Evolutionary conservation across 92 coral and sea anemone species (phyloP), one percentile per base, ranked within the genome.

Genomic region (Pocillopora grandis): DNA sequence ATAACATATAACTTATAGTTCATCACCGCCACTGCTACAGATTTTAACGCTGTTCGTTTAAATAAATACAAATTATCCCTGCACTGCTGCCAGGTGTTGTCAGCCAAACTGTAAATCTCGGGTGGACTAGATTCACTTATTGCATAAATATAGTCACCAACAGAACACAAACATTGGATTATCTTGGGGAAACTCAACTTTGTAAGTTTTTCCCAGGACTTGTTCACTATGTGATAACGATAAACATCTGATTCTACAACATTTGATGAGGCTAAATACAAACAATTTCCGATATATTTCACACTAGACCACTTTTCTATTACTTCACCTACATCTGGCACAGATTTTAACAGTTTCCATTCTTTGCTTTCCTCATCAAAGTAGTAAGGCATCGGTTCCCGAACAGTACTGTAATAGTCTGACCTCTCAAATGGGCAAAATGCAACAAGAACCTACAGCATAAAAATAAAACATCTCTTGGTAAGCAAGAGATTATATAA

Each of bases 1-100:
- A 68, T 12, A 23, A 80, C 84, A 17, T 57, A 69, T 12, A 80
- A 16, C 35, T 69, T 55, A 15, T 76, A 80, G 27, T 31, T 79
- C 18, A n/a, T 18, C 10, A 52, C 64, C 31, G 68, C 83, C 11
- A 75, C 83, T 14, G 75, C 33, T 52, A 52, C 62, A 64, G 0
- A 0, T 52, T 0, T 14, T 0, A 67, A 67, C n/a, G n/a, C n/a
- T n/a, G n/a, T n/a, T n/a, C n/a, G n/a, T n/a, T n/a, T n/a, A 0
- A 3, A 1, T 4, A 9, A 10, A 27, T 42, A 0, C 23, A 10
- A 19, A 19, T 63, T n/a, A 2, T 2, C 4, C 68, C 0, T 63
- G 0, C n/a, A 3, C 70, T 10, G 23, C 23, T n/a, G 70, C 33
- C 33, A 65, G 6, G 21, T 65, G 33, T 65, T 65, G 12, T 66